phyloP scores from a whole-genome alignment of 2,797 vertebrate genomes.

The Huso huso region DNA sequence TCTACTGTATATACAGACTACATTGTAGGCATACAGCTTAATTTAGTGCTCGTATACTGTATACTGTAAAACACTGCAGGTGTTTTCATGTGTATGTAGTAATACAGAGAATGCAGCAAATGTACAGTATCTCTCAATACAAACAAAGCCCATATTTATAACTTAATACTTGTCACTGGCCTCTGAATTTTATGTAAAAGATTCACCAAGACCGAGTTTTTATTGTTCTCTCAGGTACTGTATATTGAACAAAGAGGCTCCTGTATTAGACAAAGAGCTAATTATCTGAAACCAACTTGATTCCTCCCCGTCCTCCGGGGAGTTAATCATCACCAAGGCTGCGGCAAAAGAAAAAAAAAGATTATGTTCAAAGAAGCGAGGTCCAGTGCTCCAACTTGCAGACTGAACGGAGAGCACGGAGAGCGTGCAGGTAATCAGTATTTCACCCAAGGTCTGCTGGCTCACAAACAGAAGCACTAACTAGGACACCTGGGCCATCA shows the following conservation, averaged over 20 bases:
- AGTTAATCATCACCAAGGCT: constrained; percentile 56
- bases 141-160: background rate
- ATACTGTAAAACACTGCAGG: no score
- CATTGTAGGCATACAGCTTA: no score
- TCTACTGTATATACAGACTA: no score
- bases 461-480: constrained; percentile 33
- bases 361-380: constrained; percentile 30
- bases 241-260: constrained; percentile 55
- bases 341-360: constrained; percentile 24
- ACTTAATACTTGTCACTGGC: constrained; percentile 32
- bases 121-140: constrained; percentile 16
- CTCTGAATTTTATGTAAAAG: constrained; percentile 41
- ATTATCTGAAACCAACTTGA: constrained; percentile 55
- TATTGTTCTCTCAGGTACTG: constrained; percentile 46
- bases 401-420: constrained; percentile 26
- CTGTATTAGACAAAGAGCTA: constrained; percentile 51
- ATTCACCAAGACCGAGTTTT: constrained; percentile 43
- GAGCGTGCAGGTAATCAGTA: constrained; percentile 35
- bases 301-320: constrained; percentile 51
- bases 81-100: no score
- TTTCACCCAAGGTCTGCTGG: constrained; percentile 38
- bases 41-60: no score
- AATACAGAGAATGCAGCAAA: background rate
- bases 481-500: constrained; percentile 21
- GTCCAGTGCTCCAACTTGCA: constrained; percentile 33